phyloP scores from a whole-genome alignment of 2,113 vertebrate genomes.

The Holacanthus passer region DNA sequence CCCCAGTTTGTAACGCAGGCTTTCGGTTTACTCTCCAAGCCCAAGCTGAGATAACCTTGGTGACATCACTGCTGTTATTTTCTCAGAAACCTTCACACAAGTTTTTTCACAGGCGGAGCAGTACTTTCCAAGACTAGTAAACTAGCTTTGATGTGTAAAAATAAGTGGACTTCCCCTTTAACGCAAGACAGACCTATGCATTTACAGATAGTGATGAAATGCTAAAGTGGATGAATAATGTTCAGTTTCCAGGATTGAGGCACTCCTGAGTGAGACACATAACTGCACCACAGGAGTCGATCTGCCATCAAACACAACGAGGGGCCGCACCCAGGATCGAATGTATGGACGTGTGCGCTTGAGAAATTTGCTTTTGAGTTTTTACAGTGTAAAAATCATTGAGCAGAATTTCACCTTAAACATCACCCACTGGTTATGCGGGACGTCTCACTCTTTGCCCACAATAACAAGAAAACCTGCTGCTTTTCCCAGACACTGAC shows the following conservation, averaged over 20 bases:
- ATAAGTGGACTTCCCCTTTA: background rate
- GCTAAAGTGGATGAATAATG: background rate
- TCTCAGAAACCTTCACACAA: background rate
- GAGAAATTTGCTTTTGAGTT: background rate
- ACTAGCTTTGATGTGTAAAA: background rate
- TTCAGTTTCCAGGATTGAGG: background rate
- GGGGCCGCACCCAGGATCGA: conserved; percentile 40
- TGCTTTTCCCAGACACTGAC: conserved; percentile 73
- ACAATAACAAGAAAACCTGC: conserved; percentile 69
- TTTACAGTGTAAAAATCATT: conserved; percentile 13
- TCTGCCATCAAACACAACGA: background rate
- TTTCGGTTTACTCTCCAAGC: background rate
- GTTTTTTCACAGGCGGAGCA: background rate
- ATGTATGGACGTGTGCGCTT: conserved; percentile 1
- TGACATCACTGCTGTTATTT: background rate
- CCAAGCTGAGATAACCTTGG: background rate
- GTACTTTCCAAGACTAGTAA: background rate
- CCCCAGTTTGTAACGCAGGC: background rate
- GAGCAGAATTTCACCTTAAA: conserved; percentile 26
- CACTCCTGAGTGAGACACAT: background rate
- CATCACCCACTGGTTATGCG: conserved; percentile 2
- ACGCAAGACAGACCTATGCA: background rate
- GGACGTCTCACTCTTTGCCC: conserved; percentile 24
- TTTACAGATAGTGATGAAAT: background rate
- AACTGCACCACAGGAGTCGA: background rate